Base-by-base conservation (phyloP, 2,888 invertebrate species). In the Chrysomela aeneicollis region DNA sequence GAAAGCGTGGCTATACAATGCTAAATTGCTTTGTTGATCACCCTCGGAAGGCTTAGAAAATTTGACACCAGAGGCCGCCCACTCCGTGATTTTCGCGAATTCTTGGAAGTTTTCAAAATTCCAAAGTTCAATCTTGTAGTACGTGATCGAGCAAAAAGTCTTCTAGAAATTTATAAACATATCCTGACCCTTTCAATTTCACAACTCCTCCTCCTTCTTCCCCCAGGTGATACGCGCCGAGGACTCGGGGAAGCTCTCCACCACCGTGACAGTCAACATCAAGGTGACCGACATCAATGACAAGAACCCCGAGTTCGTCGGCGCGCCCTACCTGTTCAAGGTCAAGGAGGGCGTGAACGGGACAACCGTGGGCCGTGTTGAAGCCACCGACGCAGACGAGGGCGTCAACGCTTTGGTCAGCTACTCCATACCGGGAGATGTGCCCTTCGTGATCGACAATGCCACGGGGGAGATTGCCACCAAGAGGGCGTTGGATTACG, bases 221-320 rank as follows among this genome's bases (percentile, higher is more conserved):
- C n/a, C n/a, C 30, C 77, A 92, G 92, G 86, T 91, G 77, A 88
- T 96, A 57, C 91, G 88, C 84, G 95, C 95, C 0, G 94, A 94
- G 81, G 95, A 95, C 78, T 90, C 91, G 21, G 94, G 94, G 1
- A 92, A 91, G 50, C 82, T 95, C 37, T 89, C 91, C 0, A 92
- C 91, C 74, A 93, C 92, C 1, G 91, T 93, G 0, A 93, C 92
- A 0, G 92, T 95, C 0, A 94, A 94, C 75, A 92, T 96, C 61
- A 92, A 91, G 78, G 93, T 96, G 1, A 93, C 94, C 0, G 96
- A 96, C 75, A 93, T 95, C 67, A 95, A 95, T 78, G 95, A 96
- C 77, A 94, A 95, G 76, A 95, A 94, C 80, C 95, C 95, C 0
- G 92, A 92, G 77, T 96, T 95, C 77, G 88, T 92, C n/a, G 87